Evolutionary conservation across 2,797 vertebrate species (phyloP).

Genomic region (Neoniphon sammara): DNA sequence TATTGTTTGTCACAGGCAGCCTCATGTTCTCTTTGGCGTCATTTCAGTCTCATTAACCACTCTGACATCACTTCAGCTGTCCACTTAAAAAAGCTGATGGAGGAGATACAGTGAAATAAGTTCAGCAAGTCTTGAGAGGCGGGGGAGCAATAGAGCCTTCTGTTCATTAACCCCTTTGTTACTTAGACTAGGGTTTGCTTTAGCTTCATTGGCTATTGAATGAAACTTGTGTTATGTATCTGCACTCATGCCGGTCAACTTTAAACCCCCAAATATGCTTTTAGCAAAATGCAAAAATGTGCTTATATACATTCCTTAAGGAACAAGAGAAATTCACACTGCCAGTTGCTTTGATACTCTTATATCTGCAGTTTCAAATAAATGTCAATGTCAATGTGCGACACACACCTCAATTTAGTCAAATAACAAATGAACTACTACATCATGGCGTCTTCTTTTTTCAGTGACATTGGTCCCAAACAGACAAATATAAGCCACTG

Average conservation of each 20-base stretch:
- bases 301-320: no score
- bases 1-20: slow-evolving; percentile 61
- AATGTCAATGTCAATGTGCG: not conserved
- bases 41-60: slow-evolving; percentile 36
- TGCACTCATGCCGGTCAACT: not conserved
- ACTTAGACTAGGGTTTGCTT: not conserved
- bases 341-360: not conserved
- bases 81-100: not conserved
- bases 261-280: no score
- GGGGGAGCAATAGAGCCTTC: not conserved
- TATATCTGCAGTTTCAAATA: not conserved
- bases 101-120: not conserved
- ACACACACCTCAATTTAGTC: not conserved
- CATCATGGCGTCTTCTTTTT: no score
- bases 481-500: not conserved
- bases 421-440: not conserved
- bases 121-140: not conserved
- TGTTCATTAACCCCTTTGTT: not conserved
- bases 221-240: not conserved
- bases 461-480: not conserved
- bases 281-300: no score
- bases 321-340: not conserved
- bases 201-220: not conserved
- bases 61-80: slow-evolving; percentile 31
- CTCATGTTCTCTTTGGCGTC: slow-evolving; percentile 59